These are phyloP conservation scores for Ceratitis capitata DNA, from an alignment of 1,140 invertebrate genomes.

Conservation along the genomic window DNA sequence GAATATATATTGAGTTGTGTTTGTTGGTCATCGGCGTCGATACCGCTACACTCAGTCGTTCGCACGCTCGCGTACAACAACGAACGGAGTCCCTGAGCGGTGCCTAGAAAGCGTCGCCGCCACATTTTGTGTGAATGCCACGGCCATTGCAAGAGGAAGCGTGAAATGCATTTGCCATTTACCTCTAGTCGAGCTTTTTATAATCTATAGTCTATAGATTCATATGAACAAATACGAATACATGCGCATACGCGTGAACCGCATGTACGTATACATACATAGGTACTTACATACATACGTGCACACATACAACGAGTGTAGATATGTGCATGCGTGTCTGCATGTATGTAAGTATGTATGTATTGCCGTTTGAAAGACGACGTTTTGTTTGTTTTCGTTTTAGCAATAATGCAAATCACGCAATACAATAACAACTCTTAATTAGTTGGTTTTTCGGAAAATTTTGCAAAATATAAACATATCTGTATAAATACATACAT, in stretches of 20 bases:
- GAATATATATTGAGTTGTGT: slow-evolving; percentile 8
- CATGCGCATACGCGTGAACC: neutral
- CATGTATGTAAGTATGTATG: neutral
- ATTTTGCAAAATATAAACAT: neutral
- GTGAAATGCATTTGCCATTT: slow-evolving; percentile 13
- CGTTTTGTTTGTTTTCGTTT: slow-evolving; percentile 10
- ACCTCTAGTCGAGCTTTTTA: slow-evolving; percentile 13
- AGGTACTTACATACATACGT: neutral
- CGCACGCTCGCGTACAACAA: neutral
- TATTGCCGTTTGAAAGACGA: neutral
- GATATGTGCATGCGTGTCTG: no score
- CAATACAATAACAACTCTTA: slow-evolving; percentile 5
- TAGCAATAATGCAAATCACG: neutral
- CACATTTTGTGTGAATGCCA: slow-evolving; percentile 12
- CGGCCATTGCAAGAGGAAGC: neutral
- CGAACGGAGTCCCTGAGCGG: slow-evolving; percentile 5
- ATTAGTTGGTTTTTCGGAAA: neutral
- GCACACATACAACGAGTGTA: no score
- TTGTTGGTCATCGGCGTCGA: slow-evolving; percentile 27
- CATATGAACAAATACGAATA: neutral
- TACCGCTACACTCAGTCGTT: neutral
- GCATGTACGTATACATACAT: neutral
- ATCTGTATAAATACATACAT: neutral
- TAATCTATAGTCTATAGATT: neutral
- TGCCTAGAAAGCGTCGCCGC: neutral